Conservation (phyloP, 2,113 vertebrate genomes). For the Thunnus thynnus region DNA sequence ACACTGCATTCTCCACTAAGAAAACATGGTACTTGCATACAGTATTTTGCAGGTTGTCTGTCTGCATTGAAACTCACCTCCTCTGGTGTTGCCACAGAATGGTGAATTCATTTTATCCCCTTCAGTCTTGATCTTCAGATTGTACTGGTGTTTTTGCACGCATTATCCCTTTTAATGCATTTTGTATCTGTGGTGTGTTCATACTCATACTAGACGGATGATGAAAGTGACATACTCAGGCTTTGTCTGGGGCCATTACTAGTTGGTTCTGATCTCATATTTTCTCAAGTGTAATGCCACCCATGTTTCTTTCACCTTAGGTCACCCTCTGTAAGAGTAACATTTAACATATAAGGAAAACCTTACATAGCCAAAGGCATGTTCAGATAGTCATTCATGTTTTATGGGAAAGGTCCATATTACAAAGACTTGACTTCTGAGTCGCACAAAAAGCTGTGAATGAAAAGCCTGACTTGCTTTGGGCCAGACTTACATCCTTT, state of each 20-base stretch:
- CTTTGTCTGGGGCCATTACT: background rate
- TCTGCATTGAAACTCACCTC: background rate
- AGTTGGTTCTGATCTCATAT: background rate
- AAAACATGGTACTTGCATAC: background rate
- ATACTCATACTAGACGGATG: background rate
- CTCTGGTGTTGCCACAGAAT: constrained; percentile 1
- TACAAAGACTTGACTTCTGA: constrained; percentile 16
- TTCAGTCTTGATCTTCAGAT: background rate
- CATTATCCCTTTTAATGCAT: background rate
- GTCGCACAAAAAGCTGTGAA: constrained; percentile 36
- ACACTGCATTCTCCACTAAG: too few species aligned
- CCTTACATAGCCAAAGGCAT: constrained; percentile 26
- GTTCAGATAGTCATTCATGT: constrained; percentile 22
- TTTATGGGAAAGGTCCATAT: constrained; percentile 19
- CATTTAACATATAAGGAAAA: constrained; percentile 15
- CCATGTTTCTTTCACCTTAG: background rate
- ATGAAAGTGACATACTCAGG: background rate
- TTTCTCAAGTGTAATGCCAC: background rate
- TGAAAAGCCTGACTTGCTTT: constrained; percentile 29
- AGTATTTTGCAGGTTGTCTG: constrained; percentile 14
- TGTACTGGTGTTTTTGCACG: background rate
- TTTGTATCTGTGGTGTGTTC: background rate
- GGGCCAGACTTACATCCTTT: constrained; percentile 14
- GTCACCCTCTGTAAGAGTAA: background rate
- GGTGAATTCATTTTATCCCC: background rate